Evolutionary conservation across 2,113 vertebrate genomes (phyloP), one percentile per base, ranked within the genome.

Genomic region (Sturnus vulgaris): DNA sequence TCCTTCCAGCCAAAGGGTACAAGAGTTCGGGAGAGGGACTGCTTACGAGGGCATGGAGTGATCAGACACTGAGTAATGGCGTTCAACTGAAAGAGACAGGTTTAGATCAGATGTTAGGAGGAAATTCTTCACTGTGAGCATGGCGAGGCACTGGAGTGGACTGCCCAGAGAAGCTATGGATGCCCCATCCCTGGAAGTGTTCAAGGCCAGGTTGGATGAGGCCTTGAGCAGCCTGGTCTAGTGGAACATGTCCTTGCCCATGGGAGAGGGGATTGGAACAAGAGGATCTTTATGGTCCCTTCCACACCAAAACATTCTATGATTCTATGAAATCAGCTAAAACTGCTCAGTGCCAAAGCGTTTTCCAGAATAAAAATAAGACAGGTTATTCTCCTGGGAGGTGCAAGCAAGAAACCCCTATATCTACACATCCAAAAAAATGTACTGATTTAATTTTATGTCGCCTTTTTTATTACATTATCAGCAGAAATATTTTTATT

Each of bases 401-500:
- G 15, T 83, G 18, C 28, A 80, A 72, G 69, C 44, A 53, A 82
- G 44, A 82, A 40, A 17, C 7, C 28, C 31, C 23, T 56, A 3
- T 69, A 17, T 33, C 53, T 35, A 37, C 13, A 53, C 20, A 50
- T 15, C 55, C 50, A 59, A 79, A 73, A 42, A 8, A 24, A 13
- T 12, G 39, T 40, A 40, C 39, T 11, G 13, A 30, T 80, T 72
- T 80, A 65, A 69, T 18, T 66, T 59, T 59, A 49, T 94, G 30
- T 57, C 49, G 0, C 33, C 1, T 50, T 79, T 84, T 82, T 85
- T 12, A 91, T 88, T 76, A 9, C 57, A 56, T 56, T 69, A 61
- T 31, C 21, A 66, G 39, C 23, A 78, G 59, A 88, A 92, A 23
- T 90, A 42, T 78, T 91, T 80, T 92, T 84, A 44, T 73, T 92